Evolutionary conservation across 2,113 vertebrate genomes (phyloP), one percentile per base, ranked within the genome.

Genomic region (Cervus canadensis): DNA sequence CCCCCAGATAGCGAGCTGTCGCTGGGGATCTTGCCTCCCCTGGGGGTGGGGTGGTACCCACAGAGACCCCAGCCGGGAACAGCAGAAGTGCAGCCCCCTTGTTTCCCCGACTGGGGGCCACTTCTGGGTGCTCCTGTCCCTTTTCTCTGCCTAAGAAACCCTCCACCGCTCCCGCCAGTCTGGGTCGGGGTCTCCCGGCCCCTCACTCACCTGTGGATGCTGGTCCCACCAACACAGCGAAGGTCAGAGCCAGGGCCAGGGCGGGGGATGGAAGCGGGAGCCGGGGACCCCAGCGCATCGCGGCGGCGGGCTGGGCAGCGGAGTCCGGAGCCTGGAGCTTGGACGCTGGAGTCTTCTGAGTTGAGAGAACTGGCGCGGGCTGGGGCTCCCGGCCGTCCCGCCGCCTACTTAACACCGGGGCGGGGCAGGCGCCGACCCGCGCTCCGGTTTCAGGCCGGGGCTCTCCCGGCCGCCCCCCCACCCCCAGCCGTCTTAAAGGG

Each of bases 401-500:
- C 43, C 6, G 48, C 93, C 2, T 40, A 82, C 97, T 97, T 97
- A 97, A 91, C 82, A 74, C 48, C 45, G 92, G 96, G 97, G 97
- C 95, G 97, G 96, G 93, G 95, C 96, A 7, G 94, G 88, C 91
- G 64, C 86, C 60, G 17, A 56, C 96, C 21, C 9, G 16, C 16
- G 93, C 97, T 98, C 97, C 0, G 57, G 83, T 97, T 98, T 97
- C 97, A 89, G 67, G 52, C 95, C 2, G 17, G 84, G 92, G 81
- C 94, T 93, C 95, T 87, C 54, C 54, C 7, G 13, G 10, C 50
- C 30, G 52, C 95, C 45, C 94, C 59, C 71, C 87, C 48, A 76
- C 89, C 89, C 56, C 25, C 87, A 78, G 50, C 36, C 33, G 96
- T 93, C 97, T 98, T 98, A 98, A 98, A 98, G 97, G 88, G 96